Evolutionary conservation across 2,113 vertebrate genomes (phyloP).

Genomic region (Gymnobelideus leadbeateri): DNA sequence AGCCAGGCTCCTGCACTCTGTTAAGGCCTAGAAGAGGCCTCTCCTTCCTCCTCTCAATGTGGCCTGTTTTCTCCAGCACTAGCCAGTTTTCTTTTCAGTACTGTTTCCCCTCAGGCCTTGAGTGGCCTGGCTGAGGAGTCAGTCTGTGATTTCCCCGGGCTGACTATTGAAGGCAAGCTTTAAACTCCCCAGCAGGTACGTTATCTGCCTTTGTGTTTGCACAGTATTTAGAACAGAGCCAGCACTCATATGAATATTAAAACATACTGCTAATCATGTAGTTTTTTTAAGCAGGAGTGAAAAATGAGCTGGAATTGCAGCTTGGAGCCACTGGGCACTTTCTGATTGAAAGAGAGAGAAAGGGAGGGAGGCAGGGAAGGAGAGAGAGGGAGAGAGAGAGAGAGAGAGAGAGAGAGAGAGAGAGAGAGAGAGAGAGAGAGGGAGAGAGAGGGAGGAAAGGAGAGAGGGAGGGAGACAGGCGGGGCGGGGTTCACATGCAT

Average conservation of each 20-base stretch:
- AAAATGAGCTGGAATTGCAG: fast-evolving
- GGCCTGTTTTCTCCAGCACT: background rate
- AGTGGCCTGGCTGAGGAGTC: background rate
- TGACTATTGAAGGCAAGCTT: background rate
- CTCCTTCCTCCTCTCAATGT: background rate
- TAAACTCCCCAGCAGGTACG: background rate
- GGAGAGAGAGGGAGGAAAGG: background rate
- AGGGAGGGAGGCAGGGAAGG: background rate
- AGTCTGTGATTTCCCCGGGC: background rate
- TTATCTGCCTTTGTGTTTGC: background rate
- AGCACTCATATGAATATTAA: background rate
- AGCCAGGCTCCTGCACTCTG: too few relatives aligned
- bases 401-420: background rate
- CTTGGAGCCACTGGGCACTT: background rate
- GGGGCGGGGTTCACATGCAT: fast-evolving
- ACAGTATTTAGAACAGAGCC: background rate
- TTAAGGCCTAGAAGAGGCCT: background rate
- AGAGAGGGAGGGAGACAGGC: background rate
- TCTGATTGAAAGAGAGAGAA: background rate
- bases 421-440: background rate
- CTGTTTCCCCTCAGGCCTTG: background rate
- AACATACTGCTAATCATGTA: background rate
- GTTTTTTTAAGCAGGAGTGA: background rate
- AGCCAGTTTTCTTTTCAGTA: background rate
- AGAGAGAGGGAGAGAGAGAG: background rate